phyloP scores from a whole-genome alignment of 2,797 vertebrate species.

The Epinephelus awoara region DNA sequence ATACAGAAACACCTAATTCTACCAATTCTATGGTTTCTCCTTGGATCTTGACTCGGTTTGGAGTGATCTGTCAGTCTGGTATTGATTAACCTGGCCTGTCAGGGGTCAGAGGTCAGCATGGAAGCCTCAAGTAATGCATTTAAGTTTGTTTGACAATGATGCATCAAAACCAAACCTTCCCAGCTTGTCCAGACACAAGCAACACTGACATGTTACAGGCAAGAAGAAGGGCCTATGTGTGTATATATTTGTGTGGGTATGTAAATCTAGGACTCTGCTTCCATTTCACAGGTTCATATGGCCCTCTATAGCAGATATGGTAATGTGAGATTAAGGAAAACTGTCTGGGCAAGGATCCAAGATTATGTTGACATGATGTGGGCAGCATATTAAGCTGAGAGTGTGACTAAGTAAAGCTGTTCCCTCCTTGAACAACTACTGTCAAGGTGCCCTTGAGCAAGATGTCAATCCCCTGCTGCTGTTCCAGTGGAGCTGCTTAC shows the following conservation, averaged over 20 bases:
- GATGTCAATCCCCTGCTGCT: conserved; percentile 25
- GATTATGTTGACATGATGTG: conserved; percentile 61
- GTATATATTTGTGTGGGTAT: neutral
- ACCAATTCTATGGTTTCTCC: neutral
- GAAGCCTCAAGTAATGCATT: conserved; percentile 55
- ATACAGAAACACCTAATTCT: neutral
- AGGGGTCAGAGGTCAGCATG: conserved; percentile 34
- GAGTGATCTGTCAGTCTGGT: neutral
- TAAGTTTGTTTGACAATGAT: neutral
- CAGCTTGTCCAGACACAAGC: conserved; percentile 12
- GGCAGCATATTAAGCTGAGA: conserved; percentile 54
- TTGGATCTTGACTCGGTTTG: neutral
- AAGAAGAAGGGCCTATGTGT: neutral
- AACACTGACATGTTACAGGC: neutral
- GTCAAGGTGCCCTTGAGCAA: conserved; percentile 63
- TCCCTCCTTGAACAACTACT: conserved; percentile 50
- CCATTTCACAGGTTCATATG: conserved; percentile 39
- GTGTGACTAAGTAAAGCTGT: conserved; percentile 55
- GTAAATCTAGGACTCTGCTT: conserved; percentile 30
- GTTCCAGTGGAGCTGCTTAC: conserved; percentile 7
- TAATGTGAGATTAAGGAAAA: conserved; percentile 72
- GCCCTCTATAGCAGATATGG: conserved; percentile 55
- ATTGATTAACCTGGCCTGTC: conserved; percentile 16
- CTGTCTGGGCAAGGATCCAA: conserved; percentile 57
- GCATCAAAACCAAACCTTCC: conserved; percentile 29